phyloP scores from a whole-genome alignment of 35 echinoderm and acorn worm genomes.

The Apostichopus parvimensis region DNA sequence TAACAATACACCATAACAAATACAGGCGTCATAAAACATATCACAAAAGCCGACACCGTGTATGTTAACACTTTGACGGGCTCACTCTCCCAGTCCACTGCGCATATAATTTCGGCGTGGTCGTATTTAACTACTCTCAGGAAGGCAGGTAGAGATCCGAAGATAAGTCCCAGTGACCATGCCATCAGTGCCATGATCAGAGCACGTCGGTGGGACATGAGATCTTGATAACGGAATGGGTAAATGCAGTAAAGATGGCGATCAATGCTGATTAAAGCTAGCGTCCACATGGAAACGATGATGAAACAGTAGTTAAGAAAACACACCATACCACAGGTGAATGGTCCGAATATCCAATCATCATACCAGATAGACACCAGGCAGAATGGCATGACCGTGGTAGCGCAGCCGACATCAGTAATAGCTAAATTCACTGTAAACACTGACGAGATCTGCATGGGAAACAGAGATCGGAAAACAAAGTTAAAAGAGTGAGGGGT shows the following conservation, averaged over 20 bases:
- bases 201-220: conserved; percentile 58
- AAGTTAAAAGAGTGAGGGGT: too few species aligned
- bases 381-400: conserved; percentile 79
- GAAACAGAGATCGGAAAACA: background rate
- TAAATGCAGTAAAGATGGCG: conserved; percentile 80
- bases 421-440: conserved; percentile 83
- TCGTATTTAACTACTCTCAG: conserved; percentile 74
- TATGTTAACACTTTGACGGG: conserved; percentile 49
- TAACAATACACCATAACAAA: conserved; percentile 77
- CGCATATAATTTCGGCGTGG: conserved; percentile 82
- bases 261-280: conserved; percentile 77
- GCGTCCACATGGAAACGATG: conserved; percentile 87
- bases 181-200: conserved; percentile 6
- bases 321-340: conserved; percentile 71
- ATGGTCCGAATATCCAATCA: conserved; percentile 66
- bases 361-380: conserved; percentile 68
- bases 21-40: conserved; percentile 74
- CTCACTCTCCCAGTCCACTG: conserved; percentile 81
- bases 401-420: conserved; percentile 78
- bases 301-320: conserved; percentile 97
- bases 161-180: conserved; percentile 66
- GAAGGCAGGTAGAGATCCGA: conserved; percentile 58
- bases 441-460: conserved; percentile 58
- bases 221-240: conserved; percentile 65
- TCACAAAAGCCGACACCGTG: conserved; percentile 74